Evolutionary conservation across 2,888 invertebrate genomes (phyloP).

Genomic region (Molorchus minor): DNA sequence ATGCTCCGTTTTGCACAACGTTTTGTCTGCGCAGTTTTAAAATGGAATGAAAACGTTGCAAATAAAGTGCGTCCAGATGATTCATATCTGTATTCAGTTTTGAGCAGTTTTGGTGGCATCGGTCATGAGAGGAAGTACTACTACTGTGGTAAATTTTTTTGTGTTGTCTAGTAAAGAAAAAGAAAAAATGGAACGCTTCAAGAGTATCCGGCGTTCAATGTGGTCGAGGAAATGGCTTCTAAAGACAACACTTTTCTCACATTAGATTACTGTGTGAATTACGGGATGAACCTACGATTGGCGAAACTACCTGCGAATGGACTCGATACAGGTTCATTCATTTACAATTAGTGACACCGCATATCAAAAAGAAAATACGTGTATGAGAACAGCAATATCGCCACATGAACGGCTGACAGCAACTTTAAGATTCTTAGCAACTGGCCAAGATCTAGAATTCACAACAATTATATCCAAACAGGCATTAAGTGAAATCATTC

Average conservation of each 20-base stretch:
- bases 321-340: too few species aligned
- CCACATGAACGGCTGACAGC: too few species aligned
- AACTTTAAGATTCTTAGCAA: constrained; percentile 43
- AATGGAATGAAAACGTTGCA: constrained; percentile 1
- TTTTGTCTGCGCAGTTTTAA: constrained; percentile 13
- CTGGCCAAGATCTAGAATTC: constrained; percentile 45
- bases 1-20: constrained; percentile 10
- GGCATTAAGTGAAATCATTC: constrained; percentile 38
- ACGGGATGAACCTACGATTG: background rate
- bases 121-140: constrained; percentile 3
- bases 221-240: constrained; percentile 2
- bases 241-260: background rate
- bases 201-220: background rate
- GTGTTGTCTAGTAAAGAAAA: constrained; percentile 1
- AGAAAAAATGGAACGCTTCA: background rate
- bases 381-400: too few species aligned
- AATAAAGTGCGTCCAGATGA: background rate
- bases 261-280: background rate
- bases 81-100: background rate
- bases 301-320: too few species aligned
- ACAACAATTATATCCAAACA: constrained; percentile 38
- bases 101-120: background rate
- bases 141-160: constrained; percentile 2
- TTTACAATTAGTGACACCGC: too few species aligned
- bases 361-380: too few species aligned